Evolutionary conservation across 2,888 invertebrate genomes (phyloP).

Genomic region (Nomada goodeniana): DNA sequence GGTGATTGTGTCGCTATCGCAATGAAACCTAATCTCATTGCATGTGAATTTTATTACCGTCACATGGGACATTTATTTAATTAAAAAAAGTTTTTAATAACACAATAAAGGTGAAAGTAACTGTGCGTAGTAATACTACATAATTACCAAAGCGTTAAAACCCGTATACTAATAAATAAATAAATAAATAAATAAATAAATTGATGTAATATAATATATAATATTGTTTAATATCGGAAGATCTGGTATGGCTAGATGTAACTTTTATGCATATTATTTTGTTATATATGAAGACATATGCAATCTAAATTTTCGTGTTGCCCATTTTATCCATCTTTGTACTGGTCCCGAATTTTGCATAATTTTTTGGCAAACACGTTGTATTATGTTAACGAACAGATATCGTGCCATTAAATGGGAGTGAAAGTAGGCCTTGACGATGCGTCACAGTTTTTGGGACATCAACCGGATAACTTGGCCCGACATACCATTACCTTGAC

Average conservation of each 20-base stretch:
- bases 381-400: slow-evolving; percentile 2
- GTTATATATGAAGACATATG: background rate
- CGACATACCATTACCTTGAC: slow-evolving; percentile 13
- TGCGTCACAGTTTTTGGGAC: slow-evolving; percentile 30
- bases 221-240: background rate
- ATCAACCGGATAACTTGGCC: slow-evolving; percentile 29
- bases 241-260: background rate
- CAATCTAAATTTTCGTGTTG: background rate
- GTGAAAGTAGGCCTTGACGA: slow-evolving; percentile 32
- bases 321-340: background rate
- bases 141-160: too few species aligned
- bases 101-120: too few species aligned
- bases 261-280: background rate
- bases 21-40: background rate
- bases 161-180: too few species aligned
- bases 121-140: too few species aligned
- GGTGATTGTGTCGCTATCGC: background rate
- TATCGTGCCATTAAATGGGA: slow-evolving; percentile 31
- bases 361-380: background rate
- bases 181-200: too few species aligned
- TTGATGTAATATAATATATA: too few species aligned
- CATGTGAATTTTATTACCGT: background rate
- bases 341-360: background rate
- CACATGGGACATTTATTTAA: background rate
- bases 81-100: too few species aligned